Conservation (phyloP, 1,140 invertebrate species). For the Ips typographus region DNA sequence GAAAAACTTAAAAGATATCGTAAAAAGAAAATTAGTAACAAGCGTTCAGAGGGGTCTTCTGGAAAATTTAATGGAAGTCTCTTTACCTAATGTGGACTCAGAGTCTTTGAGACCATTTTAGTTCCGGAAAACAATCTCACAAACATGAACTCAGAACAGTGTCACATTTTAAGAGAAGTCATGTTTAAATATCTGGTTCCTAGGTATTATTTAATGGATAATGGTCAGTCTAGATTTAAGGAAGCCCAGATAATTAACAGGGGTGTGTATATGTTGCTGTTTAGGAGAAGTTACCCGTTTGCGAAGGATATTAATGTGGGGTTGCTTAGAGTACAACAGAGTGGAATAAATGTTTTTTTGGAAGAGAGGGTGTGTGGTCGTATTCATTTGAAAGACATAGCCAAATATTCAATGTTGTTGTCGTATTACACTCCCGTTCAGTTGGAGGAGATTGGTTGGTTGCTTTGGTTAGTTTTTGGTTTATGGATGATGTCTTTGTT, state of each 20-base stretch:
- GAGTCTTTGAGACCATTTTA: neutral
- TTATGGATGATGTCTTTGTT: neutral
- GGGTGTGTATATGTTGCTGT: neutral
- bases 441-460: slow-evolving; percentile 3
- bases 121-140: neutral
- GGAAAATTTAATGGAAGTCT: neutral
- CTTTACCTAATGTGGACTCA: neutral
- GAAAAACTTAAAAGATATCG: slow-evolving; percentile 10
- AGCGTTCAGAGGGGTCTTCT: neutral
- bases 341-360: neutral
- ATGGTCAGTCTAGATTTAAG: neutral
- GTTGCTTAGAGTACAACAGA: neutral
- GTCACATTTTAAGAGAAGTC: neutral
- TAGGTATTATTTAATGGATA: neutral
- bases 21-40: neutral
- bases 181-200: slow-evolving; percentile 1
- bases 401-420: neutral
- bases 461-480: neutral
- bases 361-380: neutral
- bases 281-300: slow-evolving; percentile 3
- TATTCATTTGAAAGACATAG: neutral
- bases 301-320: neutral
- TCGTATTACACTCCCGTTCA: slow-evolving; percentile 1
- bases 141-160: neutral
- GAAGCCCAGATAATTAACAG: neutral